A percentile compares a stretch with the other conserved stretches of the same genome.
phyloP scores from a whole-genome alignment of 2,797 vertebrate species.

The Spheniscus humboldti region DNA sequence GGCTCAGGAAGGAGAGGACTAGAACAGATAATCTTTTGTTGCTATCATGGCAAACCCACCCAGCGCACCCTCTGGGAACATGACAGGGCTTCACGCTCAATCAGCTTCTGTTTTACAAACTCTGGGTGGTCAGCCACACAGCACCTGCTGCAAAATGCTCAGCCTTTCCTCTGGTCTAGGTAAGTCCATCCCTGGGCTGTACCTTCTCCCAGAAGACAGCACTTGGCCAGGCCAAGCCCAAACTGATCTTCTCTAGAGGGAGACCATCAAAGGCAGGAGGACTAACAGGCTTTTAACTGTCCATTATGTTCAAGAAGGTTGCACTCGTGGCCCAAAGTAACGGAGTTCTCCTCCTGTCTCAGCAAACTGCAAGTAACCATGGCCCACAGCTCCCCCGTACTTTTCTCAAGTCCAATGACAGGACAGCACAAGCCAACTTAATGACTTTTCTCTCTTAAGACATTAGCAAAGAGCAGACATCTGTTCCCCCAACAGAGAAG shows the following conservation, averaged over 20 bases:
- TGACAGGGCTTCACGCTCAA: not conserved
- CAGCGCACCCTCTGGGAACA: not conserved
- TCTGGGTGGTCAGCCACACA: not conserved
- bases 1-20: conserved; percentile 67
- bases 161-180: not conserved
- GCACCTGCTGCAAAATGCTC: not conserved
- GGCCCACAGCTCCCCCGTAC: not conserved
- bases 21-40: conserved; percentile 78
- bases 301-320: not conserved
- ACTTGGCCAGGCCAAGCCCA: not conserved
- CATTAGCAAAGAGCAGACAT: not conserved
- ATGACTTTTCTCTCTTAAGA: not conserved
- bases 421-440: not conserved
- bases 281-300: not conserved
- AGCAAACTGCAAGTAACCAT: not conserved
- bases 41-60: not conserved
- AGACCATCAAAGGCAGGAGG: not conserved
- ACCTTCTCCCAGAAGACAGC: not conserved
- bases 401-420: not conserved
- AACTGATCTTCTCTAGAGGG: not conserved
- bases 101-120: not conserved
- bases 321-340: not conserved
- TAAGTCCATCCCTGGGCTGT: not conserved
- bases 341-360: not conserved
- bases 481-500: not conserved